These are phyloP conservation scores for Trichonephila clavipes DNA, from an alignment of 1,140 invertebrate genomes.

Conservation along the genomic window DNA sequence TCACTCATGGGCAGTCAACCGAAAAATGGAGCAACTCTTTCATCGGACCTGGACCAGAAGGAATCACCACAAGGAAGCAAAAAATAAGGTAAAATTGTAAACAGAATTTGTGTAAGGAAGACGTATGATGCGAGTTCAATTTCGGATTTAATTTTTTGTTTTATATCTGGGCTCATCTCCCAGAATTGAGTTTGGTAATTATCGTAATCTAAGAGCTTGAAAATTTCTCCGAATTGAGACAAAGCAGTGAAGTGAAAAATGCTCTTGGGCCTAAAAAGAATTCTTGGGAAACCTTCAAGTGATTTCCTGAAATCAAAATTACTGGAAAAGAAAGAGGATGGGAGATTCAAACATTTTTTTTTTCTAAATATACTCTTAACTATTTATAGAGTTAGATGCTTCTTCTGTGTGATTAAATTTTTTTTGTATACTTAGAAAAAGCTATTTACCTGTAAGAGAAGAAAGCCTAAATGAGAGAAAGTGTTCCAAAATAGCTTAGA, in stretches of 20 bases:
- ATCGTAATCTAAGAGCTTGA: background rate
- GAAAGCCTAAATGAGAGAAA: no score
- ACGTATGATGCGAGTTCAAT: background rate
- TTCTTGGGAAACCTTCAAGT: background rate
- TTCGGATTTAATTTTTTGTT: constrained; percentile 14
- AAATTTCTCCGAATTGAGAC: background rate
- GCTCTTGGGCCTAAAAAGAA: background rate
- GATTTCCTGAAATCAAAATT: background rate
- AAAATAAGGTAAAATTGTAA: background rate
- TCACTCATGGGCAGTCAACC: constrained; percentile 45
- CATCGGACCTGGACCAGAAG: background rate
- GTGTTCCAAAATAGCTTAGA: no score
- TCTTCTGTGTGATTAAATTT: no score
- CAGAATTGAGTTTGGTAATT: background rate
- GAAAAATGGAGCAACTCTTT: constrained; percentile 61
- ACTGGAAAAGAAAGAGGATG: background rate
- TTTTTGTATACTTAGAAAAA: no score
- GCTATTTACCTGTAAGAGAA: no score
- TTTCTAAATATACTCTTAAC: no score
- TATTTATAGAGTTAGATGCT: no score
- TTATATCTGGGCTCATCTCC: background rate
- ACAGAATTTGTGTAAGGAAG: constrained; percentile 34
- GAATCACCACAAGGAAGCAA: background rate
- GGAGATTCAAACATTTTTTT: no score
- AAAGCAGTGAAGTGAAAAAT: background rate